A percentile compares a stretch with the other conserved stretches of the same genome.
phyloP scores from a whole-genome alignment of 2,888 invertebrate species.

The Lithophane socia region DNA sequence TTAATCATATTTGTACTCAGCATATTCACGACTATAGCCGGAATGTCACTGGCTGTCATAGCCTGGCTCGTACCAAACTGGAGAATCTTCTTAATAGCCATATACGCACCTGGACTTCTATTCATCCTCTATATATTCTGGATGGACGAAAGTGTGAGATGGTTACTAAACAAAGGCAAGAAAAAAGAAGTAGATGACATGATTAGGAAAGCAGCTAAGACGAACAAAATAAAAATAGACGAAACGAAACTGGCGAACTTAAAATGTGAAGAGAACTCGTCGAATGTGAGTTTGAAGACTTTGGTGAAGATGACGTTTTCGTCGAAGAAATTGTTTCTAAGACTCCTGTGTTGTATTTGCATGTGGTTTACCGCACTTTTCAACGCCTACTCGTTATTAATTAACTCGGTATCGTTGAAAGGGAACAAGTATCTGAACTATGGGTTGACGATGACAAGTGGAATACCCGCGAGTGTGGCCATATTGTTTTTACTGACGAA shows the following conservation, averaged over 20 bases:
- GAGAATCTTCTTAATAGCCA: conserved; percentile 91
- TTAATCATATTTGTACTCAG: conserved; percentile 59
- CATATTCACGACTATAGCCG: conserved; percentile 42
- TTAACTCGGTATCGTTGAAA: conserved; percentile 93
- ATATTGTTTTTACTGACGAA: conserved; percentile 88
- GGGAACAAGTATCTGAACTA: conserved; percentile 94
- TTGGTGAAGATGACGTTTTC: conserved; percentile 63
- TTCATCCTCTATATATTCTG: conserved; percentile 92
- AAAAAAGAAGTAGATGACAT: conserved; percentile 91
- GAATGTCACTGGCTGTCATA: conserved; percentile 46
- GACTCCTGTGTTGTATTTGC: conserved; percentile 75
- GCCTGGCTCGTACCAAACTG: conserved; percentile 90
- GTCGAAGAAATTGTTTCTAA: conserved; percentile 71
- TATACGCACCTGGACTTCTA: conserved; percentile 92
- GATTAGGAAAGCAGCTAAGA: conserved; percentile 90
- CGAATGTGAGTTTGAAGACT: conserved; percentile 28
- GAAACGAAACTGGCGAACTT: conserved; percentile 70
- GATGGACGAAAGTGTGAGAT: conserved; percentile 93
- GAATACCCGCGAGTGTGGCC: conserved; percentile 89
- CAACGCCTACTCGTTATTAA: conserved; percentile 91
- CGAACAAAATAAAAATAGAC: conserved; percentile 74
- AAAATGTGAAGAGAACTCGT: conserved; percentile 68
- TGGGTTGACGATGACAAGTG: conserved; percentile 90
- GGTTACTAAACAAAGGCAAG: conserved; percentile 93
- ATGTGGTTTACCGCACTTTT: conserved; percentile 79